phyloP scores from a whole-genome alignment of 2,113 vertebrate species.

The Tenrec ecaudatus region DNA sequence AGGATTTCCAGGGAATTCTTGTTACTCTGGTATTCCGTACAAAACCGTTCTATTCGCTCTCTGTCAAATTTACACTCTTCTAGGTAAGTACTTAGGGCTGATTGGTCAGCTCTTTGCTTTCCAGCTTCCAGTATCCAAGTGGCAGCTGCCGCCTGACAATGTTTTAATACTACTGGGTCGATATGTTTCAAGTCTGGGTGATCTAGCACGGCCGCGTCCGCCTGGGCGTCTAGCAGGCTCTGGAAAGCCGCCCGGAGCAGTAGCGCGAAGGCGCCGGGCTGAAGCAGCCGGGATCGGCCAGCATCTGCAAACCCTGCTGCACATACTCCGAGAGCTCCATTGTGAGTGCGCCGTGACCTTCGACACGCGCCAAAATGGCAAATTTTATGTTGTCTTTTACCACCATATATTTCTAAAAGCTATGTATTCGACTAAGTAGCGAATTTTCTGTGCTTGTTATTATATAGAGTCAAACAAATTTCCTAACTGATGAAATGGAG shows the following conservation, averaged over 20 bases:
- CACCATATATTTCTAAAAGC: background rate
- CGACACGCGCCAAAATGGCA: slow-evolving; percentile 81
- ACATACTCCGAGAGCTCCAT: slow-evolving; percentile 96
- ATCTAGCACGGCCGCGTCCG: slow-evolving; percentile 88
- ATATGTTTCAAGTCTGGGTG: slow-evolving; percentile 92
- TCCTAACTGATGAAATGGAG: slow-evolving; percentile 15
- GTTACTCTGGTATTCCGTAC: slow-evolving; percentile 93
- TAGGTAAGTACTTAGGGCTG: slow-evolving; percentile 91
- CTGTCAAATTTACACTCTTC: slow-evolving; percentile 94
- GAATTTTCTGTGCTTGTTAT: background rate
- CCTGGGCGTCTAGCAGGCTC: slow-evolving; percentile 87
- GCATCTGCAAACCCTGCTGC: slow-evolving; percentile 89
- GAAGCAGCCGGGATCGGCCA: slow-evolving; percentile 89
- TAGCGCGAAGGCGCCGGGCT: slow-evolving; percentile 86
- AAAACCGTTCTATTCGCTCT: slow-evolving; percentile 94
- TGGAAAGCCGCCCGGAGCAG: slow-evolving; percentile 90
- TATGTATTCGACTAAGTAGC: background rate
- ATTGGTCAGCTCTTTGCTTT: slow-evolving; percentile 92
- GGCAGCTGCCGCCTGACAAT: slow-evolving; percentile 91
- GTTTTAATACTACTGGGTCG: slow-evolving; percentile 92
- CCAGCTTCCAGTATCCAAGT: slow-evolving; percentile 95
- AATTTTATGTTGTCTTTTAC: background rate
- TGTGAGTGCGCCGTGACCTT: slow-evolving; percentile 90
- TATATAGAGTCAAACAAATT: slow-evolving; percentile 13
- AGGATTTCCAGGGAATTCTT: slow-evolving; percentile 91